Conservation (phyloP, 2,797 vertebrate genomes). For the Nannoperca australis region DNA sequence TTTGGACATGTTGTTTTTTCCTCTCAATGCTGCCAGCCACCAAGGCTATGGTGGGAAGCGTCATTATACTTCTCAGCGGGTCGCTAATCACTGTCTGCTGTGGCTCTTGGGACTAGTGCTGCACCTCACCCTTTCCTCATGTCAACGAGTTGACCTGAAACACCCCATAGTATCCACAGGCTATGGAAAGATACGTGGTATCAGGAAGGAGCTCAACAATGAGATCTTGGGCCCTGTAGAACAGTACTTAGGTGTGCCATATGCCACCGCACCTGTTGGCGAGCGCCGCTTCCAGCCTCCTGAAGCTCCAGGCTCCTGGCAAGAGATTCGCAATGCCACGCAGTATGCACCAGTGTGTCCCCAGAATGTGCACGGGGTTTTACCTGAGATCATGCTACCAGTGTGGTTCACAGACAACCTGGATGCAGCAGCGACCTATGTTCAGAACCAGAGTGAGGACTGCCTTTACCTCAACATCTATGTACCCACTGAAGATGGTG, state of each 20-base stretch:
- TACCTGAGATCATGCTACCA: slow-evolving; percentile 95
- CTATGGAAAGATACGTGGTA: slow-evolving; percentile 86
- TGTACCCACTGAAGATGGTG: slow-evolving; percentile 84
- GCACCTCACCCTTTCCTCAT: slow-evolving; percentile 81
- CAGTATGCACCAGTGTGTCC: slow-evolving; percentile 93
- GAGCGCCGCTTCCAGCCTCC: slow-evolving; percentile 94
- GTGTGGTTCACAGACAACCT: slow-evolving; percentile 97
- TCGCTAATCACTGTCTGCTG: slow-evolving; percentile 79
- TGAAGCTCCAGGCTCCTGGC: slow-evolving; percentile 93
- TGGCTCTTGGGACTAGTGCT: slow-evolving; percentile 86
- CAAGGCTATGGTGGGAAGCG: slow-evolving; percentile 76
- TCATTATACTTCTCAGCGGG: slow-evolving; percentile 66
- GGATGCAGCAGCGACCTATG: slow-evolving; percentile 91
- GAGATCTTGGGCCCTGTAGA: slow-evolving; percentile 94
- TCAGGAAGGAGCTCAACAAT: slow-evolving; percentile 91
- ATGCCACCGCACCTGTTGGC: slow-evolving; percentile 91
- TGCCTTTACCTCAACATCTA: slow-evolving; percentile 97
- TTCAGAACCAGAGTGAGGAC: slow-evolving; percentile 96
- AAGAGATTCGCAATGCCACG: slow-evolving; percentile 92
- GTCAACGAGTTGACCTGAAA: slow-evolving; percentile 87
- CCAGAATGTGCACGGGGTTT: slow-evolving; percentile 92
- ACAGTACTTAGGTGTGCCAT: slow-evolving; percentile 93
- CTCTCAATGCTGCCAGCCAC: slow-evolving; percentile 71
- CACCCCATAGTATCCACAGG: slow-evolving; percentile 85
- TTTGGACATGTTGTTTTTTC: slow-evolving; percentile 84